phyloP scores from a whole-genome alignment of 2,113 vertebrate genomes.

The Nesospiza acunhae region DNA sequence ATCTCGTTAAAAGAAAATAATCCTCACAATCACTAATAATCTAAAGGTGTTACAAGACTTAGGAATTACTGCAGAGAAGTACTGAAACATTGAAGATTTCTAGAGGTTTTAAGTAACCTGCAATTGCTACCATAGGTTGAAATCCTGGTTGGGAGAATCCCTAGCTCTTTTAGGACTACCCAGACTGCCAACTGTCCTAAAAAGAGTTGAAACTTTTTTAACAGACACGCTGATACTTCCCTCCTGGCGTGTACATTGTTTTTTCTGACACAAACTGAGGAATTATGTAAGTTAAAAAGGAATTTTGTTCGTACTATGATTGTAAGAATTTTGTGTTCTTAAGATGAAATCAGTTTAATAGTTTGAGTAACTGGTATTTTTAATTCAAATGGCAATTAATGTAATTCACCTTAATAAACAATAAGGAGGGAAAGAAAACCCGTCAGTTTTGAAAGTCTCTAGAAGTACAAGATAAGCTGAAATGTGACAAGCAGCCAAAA shows the following conservation, averaged over 20 bases:
- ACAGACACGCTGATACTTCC: neutral
- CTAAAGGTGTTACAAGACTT: neutral
- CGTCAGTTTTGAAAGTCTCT: neutral
- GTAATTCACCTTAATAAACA: neutral
- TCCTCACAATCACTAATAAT: neutral
- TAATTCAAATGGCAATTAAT: neutral
- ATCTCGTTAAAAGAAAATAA: neutral
- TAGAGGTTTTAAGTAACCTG: neutral
- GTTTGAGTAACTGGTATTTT: neutral
- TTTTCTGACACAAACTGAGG: neutral
- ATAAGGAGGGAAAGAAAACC: neutral
- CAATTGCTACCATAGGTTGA: neutral
- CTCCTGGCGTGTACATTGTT: rapidly evolving
- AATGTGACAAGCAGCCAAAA: neutral
- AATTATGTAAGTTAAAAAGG: neutral
- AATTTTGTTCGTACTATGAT: neutral
- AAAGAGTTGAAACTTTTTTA: neutral
- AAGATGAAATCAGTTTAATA: neutral
- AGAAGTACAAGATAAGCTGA: neutral
- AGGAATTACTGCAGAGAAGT: neutral
- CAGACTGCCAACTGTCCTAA: neutral
- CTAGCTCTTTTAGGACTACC: neutral
- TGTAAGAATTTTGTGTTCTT: neutral
- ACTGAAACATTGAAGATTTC: neutral
- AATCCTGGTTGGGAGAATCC: neutral